Evolutionary conservation across 1,140 invertebrate species (phyloP), one percentile per base, ranked within the genome.

Genomic region (Polyergus mexicanus): DNA sequence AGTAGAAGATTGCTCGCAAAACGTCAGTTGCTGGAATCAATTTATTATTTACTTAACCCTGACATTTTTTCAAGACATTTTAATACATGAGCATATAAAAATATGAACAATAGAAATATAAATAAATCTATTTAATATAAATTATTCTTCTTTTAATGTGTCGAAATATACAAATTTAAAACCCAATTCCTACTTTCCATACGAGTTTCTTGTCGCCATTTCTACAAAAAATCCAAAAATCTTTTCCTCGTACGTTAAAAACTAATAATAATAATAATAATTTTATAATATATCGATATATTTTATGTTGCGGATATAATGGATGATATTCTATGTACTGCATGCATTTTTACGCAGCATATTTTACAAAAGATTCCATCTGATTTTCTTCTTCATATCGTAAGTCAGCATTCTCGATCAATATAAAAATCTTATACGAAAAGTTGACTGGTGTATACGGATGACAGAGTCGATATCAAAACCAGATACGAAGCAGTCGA

Each of bases 1-100:
- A 25, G 78, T 44, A 75, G 62, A 75, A 54, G 19, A 58, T 65
- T 65, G 44, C 69, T 56, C 38, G 71, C 72, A 60, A 32, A 83
- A 56, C 75, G 77, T 88, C 88, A 84, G 85, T 86, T 60, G 25
- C 22, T 83, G 11, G 25, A 72, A 47, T 72, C 68, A 83, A 83
- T 83, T 83, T 83, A 60, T 72, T 72, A 60, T 22, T 47, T 60
- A 60, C n/a, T 72, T 83, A 72, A 72, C 19, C 8, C 25, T 10
- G 38, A 10, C 0, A 69, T 58, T 60, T 58, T 60, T 72, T 38
- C 7, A 6, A 58, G 25, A 81, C 51, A n/a, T n/a, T 58, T 72
- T 72, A 32, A 81, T 62, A 32, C 22, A 56, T 13, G 28, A 78
- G 1, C n/a, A 10, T 25, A 54, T n/a, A 25, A 47, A 69, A 7